These are phyloP conservation scores for Saccopteryx leptura DNA, from an alignment of 2,113 vertebrate species.

Conservation along the genomic window DNA sequence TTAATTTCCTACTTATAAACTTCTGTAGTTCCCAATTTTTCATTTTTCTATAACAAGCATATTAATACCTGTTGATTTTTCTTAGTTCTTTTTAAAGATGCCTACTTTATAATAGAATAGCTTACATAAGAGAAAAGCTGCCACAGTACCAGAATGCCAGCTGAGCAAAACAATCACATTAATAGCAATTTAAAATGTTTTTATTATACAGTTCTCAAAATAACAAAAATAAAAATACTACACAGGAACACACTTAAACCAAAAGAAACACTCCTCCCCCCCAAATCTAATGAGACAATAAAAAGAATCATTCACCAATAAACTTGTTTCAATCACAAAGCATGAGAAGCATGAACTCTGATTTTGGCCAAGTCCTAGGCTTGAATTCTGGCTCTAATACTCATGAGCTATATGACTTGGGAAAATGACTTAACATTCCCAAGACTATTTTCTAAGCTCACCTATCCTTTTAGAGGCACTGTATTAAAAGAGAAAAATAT, in stretches of 20 bases:
- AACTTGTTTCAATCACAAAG: slow-evolving; percentile 31
- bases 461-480: not conserved
- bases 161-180: not conserved
- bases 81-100: slow-evolving; percentile 32
- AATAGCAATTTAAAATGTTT: slow-evolving; percentile 38
- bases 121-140: slow-evolving; percentile 38
- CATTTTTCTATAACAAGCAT: slow-evolving; percentile 29
- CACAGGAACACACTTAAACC: not conserved
- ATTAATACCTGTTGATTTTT: slow-evolving; percentile 44
- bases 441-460: not conserved
- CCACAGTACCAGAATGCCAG: not conserved
- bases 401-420: not conserved
- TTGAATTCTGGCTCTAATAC: slow-evolving; percentile 6
- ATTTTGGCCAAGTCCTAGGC: not conserved
- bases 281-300: not conserved
- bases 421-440: slow-evolving; percentile 37
- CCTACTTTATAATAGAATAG: not conserved
- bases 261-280: not conserved
- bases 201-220: slow-evolving; percentile 50
- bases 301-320: not conserved
- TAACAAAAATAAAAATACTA: not conserved
- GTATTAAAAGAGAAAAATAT: not conserved
- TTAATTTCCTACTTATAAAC: slow-evolving; percentile 41
- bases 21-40: slow-evolving; percentile 41
- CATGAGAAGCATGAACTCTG: not conserved